phyloP scores from a whole-genome alignment of 2,113 vertebrate species.

The Oryctolagus cuniculus region DNA sequence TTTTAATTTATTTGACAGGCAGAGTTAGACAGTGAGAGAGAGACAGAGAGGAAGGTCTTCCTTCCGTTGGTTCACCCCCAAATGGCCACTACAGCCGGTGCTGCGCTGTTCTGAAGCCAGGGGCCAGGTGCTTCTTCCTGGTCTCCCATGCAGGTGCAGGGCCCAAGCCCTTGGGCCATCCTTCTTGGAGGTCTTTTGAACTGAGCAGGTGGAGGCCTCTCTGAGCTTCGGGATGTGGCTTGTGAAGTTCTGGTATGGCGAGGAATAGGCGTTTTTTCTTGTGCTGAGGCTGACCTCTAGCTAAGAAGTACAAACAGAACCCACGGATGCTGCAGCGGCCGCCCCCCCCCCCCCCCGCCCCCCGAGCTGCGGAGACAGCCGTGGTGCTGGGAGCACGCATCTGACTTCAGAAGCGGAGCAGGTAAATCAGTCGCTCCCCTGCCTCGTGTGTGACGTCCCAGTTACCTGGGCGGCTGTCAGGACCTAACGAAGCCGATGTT shows the following conservation, averaged over 20 bases:
- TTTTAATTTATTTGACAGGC: too few relatives aligned
- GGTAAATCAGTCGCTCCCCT: constrained; percentile 82
- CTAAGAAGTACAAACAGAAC: neutral
- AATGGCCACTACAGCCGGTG: too few relatives aligned
- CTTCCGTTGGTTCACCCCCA: too few relatives aligned
- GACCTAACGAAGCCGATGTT: constrained; percentile 68
- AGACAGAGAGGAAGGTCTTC: too few relatives aligned
- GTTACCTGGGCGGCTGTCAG: constrained; percentile 78
- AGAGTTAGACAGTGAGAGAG: too few relatives aligned
- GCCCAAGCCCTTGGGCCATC: too few relatives aligned
- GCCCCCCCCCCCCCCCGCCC: rapidly evolving
- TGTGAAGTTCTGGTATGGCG: neutral
- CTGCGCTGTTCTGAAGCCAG: too few relatives aligned
- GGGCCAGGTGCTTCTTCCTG: too few relatives aligned
- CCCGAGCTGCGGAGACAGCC: neutral
- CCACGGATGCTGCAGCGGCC: rapidly evolving
- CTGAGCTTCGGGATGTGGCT: neutral
- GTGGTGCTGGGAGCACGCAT: constrained; percentile 28
- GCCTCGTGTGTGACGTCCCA: constrained; percentile 75
- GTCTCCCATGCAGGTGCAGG: too few relatives aligned
- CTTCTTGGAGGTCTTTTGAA: too few relatives aligned
- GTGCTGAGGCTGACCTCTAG: neutral
- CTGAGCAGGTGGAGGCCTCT: neutral
- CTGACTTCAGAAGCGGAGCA: constrained; percentile 85
- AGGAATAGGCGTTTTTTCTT: neutral